A percentile compares a stretch with the other conserved stretches of the same genome.
Evolutionary conservation across 2,888 invertebrate genomes (phyloP).

Genomic region (Volucella inflata): DNA sequence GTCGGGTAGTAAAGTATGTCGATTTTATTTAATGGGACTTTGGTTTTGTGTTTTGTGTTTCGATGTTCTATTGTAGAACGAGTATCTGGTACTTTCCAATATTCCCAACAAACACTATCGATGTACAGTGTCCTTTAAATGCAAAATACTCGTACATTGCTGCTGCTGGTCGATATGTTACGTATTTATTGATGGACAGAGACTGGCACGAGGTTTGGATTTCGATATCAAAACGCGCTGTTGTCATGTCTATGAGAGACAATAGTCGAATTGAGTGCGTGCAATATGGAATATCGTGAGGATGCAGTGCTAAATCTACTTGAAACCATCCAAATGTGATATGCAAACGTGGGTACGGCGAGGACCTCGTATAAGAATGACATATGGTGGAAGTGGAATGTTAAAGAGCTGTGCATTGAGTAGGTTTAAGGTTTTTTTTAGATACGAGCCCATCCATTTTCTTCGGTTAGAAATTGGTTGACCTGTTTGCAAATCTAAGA

Average conservation of each 20-base stretch:
- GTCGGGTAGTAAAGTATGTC: conserved; percentile 74
- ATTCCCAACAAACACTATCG: conserved; percentile 32
- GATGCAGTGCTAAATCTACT: conserved; percentile 6
- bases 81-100: not conserved
- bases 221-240: conserved; percentile 10
- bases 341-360: not conserved
- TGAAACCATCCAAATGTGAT: no score
- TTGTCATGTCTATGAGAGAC: conserved; percentile 35
- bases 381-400: no score
- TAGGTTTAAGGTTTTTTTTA: no score
- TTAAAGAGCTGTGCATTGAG: no score
- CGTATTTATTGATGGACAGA: conserved; percentile 42
- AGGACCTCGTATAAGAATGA: not conserved
- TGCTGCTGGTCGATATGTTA: conserved; percentile 45
- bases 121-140: conserved; percentile 64
- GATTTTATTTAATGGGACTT: conserved; percentile 71
- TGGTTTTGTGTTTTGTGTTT: conserved; percentile 15
- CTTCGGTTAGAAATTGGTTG: no score
- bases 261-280: conserved; percentile 61
- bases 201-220: conserved; percentile 25
- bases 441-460: no score
- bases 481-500: no score
- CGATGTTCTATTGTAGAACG: conserved; percentile 10
- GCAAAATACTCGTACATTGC: conserved; percentile 40
- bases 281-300: conserved; percentile 57